Base-by-base conservation (phyloP, 2,888 invertebrate genomes). In the Drosophila hamatofila region DNA sequence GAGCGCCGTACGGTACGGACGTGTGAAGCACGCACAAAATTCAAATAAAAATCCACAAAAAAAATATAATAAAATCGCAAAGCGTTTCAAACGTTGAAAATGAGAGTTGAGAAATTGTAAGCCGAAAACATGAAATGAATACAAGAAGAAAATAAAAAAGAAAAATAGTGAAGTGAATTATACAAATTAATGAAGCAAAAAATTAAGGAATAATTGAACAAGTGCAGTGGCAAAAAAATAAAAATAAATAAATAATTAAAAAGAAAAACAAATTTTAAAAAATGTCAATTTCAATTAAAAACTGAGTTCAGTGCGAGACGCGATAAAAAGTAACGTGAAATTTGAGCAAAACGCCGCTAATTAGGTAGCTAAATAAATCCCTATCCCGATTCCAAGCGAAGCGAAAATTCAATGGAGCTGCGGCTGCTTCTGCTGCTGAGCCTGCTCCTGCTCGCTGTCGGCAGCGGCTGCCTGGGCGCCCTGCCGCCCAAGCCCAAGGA, bases 1-100 rank as follows among this genome's bases (percentile, higher is more conserved):
- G 90, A 92, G 91, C 89, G 90, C 90, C 91, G 87, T 83, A 88
- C 88, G 89, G 86, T 82, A 81, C 89, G 90, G 92, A 92, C 91
- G 93, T 92, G 90, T 90, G 76, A 66, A 72, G 83, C 89, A 83
- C 90, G 92, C 85, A 83, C 87, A 81, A 84, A 75, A 58, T 86
- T 71, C 12, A 48, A 52, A 35, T 76, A 63, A 69, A 75, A 59
- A 56, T 52, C 77, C 87, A 87, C 42, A 62, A 68, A 58, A 61
- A 66, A 62, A 16, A n/a, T 37, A 2, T 16, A n/a, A 44, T 44
- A 48, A 54, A 69, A 64, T 77, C 64, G 68, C 64, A 59, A 82
- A 86, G 82, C 84, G 85, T 79, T 82, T 73, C 78, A 76, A 81
- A 60, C 80, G 78, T 61, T 75, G 57, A 68, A 62, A 57, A 72